Evolutionary conservation across 2,888 invertebrate species (phyloP), one percentile per base, ranked within the genome.

Genomic region (Ferdinandea cuprea): DNA sequence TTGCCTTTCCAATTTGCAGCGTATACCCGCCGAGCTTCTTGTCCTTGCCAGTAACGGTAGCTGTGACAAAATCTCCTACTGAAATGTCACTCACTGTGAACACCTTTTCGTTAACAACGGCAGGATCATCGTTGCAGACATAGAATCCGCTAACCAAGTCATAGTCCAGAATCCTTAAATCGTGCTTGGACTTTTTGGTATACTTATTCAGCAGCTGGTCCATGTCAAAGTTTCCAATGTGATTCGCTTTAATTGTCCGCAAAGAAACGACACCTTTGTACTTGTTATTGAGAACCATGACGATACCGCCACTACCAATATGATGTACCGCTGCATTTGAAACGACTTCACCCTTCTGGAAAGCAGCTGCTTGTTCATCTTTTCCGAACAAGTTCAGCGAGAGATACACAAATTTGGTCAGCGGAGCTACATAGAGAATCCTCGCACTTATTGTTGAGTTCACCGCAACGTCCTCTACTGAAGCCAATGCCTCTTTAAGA

Each of bases 391-490:
- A 58, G 78, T 90, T 90, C 4, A 91, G 85, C 0, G 93, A 93
- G 58, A 96, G 92, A 88, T 94, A 95, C 0, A 94, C 93, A 0
- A 94, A 92, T 88, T 95, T 95, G 0, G 94, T 92, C 0, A 93
- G 91, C 9, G 95, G 95, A 90, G 95, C 92, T 54, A 93, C 91
- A 88, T 95, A 96, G 3, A 96, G 89, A 3, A 96, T 92, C 21
- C 94, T 92, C 0, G 94, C 94, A 30, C 88, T 88, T 0, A 94
- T 90, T 85, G 91, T 92, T 61, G 93, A 91, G 28, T 89, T 88
- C 0, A 89, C 8, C 2, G 92, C 92, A 59, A 89, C 88, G 42
- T 90, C 88, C 15, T 91, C 88, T 25, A 91, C 89, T 7, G 92
- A 86, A 32, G 90, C 87, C 2, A 89, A 79, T 0, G 91, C 85